Evolutionary conservation across 2,797 vertebrate species (phyloP).

Genomic region (Harpagifer antarcticus): DNA sequence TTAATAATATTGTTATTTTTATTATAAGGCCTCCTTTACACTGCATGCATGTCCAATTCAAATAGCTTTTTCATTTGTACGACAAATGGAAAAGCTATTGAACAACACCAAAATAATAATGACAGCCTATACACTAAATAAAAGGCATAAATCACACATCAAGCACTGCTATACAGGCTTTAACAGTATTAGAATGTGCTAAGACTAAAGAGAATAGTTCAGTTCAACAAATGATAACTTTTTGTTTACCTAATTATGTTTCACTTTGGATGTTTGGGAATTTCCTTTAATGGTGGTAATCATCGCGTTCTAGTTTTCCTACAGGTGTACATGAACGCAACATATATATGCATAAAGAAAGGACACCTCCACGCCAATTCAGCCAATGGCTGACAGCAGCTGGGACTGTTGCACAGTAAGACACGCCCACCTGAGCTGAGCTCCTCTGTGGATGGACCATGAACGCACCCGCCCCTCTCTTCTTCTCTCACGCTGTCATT

Average conservation of each 20-base stretch:
- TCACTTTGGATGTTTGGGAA: no score
- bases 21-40: not conserved
- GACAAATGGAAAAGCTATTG: not conserved
- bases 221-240: no score
- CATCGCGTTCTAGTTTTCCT: not conserved
- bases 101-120: not conserved
- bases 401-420: not conserved
- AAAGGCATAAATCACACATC: not conserved
- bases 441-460: slow-evolving; percentile 10
- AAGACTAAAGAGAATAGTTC: no score
- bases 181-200: no score
- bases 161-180: not conserved
- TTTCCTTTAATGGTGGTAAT: not conserved
- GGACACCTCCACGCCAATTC: not conserved
- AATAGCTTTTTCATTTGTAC: not conserved
- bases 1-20: not conserved
- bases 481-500: slow-evolving; percentile 75
- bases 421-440: slow-evolving; percentile 24
- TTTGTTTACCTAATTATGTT: no score
- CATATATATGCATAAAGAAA: not conserved
- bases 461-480: slow-evolving; percentile 32
- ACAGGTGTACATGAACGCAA: slow-evolving; percentile 22
- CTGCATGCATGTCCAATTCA: not conserved
- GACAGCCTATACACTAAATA: not conserved
- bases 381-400: slow-evolving; percentile 47